phyloP scores from a whole-genome alignment of 2,888 invertebrate species.

The Tiliacea aurago region DNA sequence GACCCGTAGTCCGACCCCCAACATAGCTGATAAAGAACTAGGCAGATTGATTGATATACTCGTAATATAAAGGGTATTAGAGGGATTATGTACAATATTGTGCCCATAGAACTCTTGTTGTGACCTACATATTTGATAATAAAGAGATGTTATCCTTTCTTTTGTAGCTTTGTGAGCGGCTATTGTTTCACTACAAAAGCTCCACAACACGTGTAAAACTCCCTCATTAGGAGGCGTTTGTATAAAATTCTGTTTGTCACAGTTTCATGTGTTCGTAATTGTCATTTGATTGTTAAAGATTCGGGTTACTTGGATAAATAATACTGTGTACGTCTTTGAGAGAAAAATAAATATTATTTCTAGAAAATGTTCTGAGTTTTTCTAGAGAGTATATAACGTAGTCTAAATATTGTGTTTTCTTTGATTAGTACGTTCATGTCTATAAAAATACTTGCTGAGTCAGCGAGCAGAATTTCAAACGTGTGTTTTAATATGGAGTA shows the following conservation, averaged over 20 bases:
- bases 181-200: constrained; percentile 54
- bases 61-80: constrained; percentile 1
- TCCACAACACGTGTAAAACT: constrained; percentile 54
- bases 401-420: constrained; percentile 9
- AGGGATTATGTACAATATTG: constrained; percentile 23
- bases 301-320: constrained; percentile 41
- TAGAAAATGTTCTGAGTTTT: not conserved
- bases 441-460: constrained; percentile 9
- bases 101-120: constrained; percentile 45
- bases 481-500: not conserved
- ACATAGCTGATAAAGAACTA: too few relatives aligned
- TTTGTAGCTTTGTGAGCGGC: constrained; percentile 43
- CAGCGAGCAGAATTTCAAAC: not conserved
- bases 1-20: too few relatives aligned
- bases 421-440: not conserved
- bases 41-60: too few relatives aligned
- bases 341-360: constrained; percentile 1
- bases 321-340: not conserved
- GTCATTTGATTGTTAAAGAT: constrained; percentile 49
- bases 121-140: constrained; percentile 68
- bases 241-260: constrained; percentile 61
- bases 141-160: constrained; percentile 61
- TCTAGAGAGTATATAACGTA: not conserved
- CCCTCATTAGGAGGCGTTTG: constrained; percentile 60
- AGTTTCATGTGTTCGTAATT: constrained; percentile 39